A percentile compares a stretch with the other conserved stretches of the same genome.
Conservation (phyloP, 23 tunicate genomes). For the Styela clava region DNA sequence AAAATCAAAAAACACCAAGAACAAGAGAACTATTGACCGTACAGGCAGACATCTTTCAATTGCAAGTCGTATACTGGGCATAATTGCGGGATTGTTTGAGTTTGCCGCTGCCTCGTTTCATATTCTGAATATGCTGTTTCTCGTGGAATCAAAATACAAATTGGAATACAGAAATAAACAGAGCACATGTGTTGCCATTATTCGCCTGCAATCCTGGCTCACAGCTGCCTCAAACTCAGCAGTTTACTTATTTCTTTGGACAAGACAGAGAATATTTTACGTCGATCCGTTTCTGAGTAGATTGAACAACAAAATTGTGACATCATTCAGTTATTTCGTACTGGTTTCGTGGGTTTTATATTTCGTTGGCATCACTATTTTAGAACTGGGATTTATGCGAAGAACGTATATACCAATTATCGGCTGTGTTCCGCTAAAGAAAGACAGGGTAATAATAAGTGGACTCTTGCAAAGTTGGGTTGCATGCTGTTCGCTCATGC, state of each 20-base stretch:
- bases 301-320: conserved; percentile 31
- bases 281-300: conserved; percentile 36
- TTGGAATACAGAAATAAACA: neutral
- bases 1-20: neutral
- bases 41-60: neutral
- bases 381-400: conserved; percentile 6
- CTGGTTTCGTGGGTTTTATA: conserved; percentile 38
- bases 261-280: conserved; percentile 60
- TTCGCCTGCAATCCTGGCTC: neutral
- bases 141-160: neutral
- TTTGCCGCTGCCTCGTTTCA: neutral
- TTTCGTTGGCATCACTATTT: conserved; percentile 7
- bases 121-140: neutral
- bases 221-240: neutral
- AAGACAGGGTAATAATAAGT: neutral
- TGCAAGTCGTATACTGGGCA: neutral
- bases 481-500: neutral
- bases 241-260: conserved; percentile 59
- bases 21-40: neutral
- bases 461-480: neutral
- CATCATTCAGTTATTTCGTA: conserved; percentile 27
- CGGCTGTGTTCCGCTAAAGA: conserved; percentile 15
- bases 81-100: too few species aligned
- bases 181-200: neutral
- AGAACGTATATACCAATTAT: conserved; percentile 11